Evolutionary conservation across 2,113 vertebrate genomes (phyloP), one percentile per base, ranked within the genome.

Genomic region (Petroica traversi): DNA sequence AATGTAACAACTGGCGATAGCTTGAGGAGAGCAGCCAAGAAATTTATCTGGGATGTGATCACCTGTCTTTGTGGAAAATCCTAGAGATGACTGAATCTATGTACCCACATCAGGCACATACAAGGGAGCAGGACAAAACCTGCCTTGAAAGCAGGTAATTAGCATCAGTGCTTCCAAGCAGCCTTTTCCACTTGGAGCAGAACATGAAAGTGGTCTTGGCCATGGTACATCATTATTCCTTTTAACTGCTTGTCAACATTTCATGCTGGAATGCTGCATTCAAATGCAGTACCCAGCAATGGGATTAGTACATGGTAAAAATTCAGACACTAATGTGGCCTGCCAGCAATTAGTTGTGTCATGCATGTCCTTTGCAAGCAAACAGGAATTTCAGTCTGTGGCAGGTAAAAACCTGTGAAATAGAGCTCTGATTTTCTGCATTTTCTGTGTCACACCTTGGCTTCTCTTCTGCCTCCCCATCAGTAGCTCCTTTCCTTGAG

Each of bases 381-480:
- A 81, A 76, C 1, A 3, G 12, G 3, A 63, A 62, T n/a, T 3
- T 33, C 5, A 4, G 10, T 29, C 18, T 84, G 14, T 36, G 36
- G 40, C 19, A 38, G n/a, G 13, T n/a, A 55, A 64, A 80, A 55
- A 20, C 1, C 5, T 15, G 19, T 40, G 18, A 85, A 78, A 38
- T 3, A 46, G 15, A 85, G 20, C 1, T 1, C 0, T 8, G 10
- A 41, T 74, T 45, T 29, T 26, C 26, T 58, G 29, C 1, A 4
- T 57, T 71, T 88, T 64, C 26, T 24, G 1, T 40, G 38, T 57
- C 29, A 25, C 14, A 28, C 31, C 4, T 25, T 16, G 26, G 5
- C 55, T 86, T 87, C 15, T 38, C 11, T 85, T 83, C 40, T 58
- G 11, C 9, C 4, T 58, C 5, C 8, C 57, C 16, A 59, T 43